Conservation (phyloP, 2,888 invertebrate species). For the Agrypnus murinus region DNA sequence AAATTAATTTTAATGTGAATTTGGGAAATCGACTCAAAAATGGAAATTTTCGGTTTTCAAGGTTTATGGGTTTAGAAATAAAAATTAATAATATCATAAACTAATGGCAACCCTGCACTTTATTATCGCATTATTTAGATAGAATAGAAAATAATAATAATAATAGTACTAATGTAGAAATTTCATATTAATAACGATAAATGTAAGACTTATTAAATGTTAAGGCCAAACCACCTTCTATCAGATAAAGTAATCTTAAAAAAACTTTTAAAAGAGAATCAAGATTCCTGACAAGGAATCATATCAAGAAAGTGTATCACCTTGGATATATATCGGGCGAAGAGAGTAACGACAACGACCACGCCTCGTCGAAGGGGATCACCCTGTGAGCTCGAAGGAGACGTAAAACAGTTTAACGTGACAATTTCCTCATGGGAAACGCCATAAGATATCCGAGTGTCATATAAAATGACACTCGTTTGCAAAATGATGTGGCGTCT, state of each 20-base stretch:
- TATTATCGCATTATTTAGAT: too few relatives aligned
- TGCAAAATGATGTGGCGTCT: slow-evolving; percentile 56
- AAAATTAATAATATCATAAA: too few relatives aligned
- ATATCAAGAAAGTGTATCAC: slow-evolving; percentile 65
- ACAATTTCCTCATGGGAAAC: slow-evolving; percentile 44
- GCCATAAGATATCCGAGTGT: slow-evolving; percentile 48
- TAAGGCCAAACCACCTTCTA: slow-evolving; percentile 62
- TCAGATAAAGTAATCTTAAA: slow-evolving; percentile 59
- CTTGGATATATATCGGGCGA: slow-evolving; percentile 56
- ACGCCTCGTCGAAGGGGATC: slow-evolving; percentile 51
- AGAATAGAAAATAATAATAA: too few relatives aligned
- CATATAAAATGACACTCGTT: slow-evolving; percentile 54
- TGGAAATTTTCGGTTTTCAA: too few relatives aligned
- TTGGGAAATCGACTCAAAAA: too few relatives aligned
- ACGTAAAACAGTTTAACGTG: slow-evolving; percentile 42
- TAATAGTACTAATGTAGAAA: not conserved
- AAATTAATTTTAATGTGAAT: too few relatives aligned
- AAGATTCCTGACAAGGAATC: slow-evolving; percentile 61
- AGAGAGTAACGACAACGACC: slow-evolving; percentile 53
- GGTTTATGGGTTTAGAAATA: too few relatives aligned
- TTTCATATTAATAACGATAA: slow-evolving; percentile 22
- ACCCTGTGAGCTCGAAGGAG: slow-evolving; percentile 41
- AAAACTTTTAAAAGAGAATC: slow-evolving; percentile 57
- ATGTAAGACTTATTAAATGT: slow-evolving; percentile 60
- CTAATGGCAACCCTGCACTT: too few relatives aligned